phyloP scores from a whole-genome alignment of 2,888 invertebrate species.

The Bhutanitis thaidina region DNA sequence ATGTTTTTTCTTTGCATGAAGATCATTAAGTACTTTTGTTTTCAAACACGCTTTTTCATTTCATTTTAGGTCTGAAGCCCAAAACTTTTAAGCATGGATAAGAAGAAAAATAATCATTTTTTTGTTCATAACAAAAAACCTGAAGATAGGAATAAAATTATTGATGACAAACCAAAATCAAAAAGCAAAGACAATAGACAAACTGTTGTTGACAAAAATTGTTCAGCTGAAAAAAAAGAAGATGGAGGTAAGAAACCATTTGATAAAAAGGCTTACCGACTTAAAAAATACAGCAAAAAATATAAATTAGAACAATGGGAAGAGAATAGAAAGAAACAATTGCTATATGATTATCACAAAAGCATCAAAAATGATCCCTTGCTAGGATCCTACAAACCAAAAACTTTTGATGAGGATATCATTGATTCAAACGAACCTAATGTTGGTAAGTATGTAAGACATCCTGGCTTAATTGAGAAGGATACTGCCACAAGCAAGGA shows the following conservation, averaged over 20 bases:
- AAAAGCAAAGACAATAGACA: slow-evolving; percentile 37
- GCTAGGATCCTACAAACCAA: slow-evolving; percentile 64
- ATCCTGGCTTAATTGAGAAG: slow-evolving; percentile 61
- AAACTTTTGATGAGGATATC: slow-evolving; percentile 70
- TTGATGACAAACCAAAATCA: slow-evolving; percentile 15
- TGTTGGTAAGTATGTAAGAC: slow-evolving; percentile 60
- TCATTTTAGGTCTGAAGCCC: slow-evolving; percentile 67
- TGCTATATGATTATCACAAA: slow-evolving; percentile 79
- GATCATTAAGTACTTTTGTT: slow-evolving; percentile 25
- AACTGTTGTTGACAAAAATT: slow-evolving; percentile 48
- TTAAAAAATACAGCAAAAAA: slow-evolving; percentile 85
- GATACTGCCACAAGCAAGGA: slow-evolving; percentile 25
- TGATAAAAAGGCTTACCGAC: slow-evolving; percentile 83
- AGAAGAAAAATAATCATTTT: slow-evolving; percentile 55
- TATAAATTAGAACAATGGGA: slow-evolving; percentile 85
- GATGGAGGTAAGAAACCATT: slow-evolving; percentile 77
- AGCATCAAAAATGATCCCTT: slow-evolving; percentile 71
- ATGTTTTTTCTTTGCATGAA: slow-evolving; percentile 17
- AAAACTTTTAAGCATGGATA: slow-evolving; percentile 48
- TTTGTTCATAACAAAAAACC: slow-evolving; percentile 49
- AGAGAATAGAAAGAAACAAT: slow-evolving; percentile 79
- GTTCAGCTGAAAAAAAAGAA: slow-evolving; percentile 28
- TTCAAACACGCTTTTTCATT: slow-evolving; percentile 75
- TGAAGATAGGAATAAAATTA: slow-evolving; percentile 24
- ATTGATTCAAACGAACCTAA: slow-evolving; percentile 39